Evolutionary conservation across 2,888 invertebrate species (phyloP).

Genomic region (Amaurobius ferox): DNA sequence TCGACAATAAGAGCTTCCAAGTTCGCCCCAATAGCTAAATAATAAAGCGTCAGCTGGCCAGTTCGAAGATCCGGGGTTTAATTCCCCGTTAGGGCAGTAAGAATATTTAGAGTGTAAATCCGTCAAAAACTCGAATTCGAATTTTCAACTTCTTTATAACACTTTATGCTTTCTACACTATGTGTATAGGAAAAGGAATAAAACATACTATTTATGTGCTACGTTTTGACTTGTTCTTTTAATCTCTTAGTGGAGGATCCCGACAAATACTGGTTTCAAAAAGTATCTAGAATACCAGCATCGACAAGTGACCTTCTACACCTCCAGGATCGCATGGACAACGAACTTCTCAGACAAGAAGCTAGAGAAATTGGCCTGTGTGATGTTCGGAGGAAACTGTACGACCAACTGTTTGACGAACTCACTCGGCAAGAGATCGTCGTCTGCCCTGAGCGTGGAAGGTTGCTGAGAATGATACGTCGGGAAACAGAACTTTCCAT

Average conservation of each 20-base stretch:
- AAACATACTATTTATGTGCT: no score
- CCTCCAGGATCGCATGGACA: constrained; percentile 96
- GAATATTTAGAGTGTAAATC: no score
- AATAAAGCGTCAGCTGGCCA: no score
- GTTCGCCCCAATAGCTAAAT: no score
- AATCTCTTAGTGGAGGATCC: neutral
- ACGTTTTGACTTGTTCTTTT: no score
- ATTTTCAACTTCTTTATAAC: no score
- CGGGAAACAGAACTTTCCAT: constrained; percentile 28
- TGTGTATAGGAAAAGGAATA: no score
- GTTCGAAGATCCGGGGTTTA: no score
- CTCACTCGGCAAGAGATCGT: constrained; percentile 49
- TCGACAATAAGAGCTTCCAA: no score
- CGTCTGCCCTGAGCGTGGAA: constrained; percentile 47
- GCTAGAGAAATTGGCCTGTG: constrained; percentile 98
- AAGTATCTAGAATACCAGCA: constrained; percentile 96
- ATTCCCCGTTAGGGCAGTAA: no score
- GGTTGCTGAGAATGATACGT: constrained; percentile 37
- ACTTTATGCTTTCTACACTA: no score
- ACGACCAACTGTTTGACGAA: constrained; percentile 89
- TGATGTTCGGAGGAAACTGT: constrained; percentile 93
- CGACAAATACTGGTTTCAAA: constrained; percentile 78
- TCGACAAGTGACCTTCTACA: constrained; percentile 96
- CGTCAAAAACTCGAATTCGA: no score
- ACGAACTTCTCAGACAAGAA: constrained; percentile 89